phyloP scores from a whole-genome alignment of 1,140 invertebrate species.

The Aphelinus atriplicis region DNA sequence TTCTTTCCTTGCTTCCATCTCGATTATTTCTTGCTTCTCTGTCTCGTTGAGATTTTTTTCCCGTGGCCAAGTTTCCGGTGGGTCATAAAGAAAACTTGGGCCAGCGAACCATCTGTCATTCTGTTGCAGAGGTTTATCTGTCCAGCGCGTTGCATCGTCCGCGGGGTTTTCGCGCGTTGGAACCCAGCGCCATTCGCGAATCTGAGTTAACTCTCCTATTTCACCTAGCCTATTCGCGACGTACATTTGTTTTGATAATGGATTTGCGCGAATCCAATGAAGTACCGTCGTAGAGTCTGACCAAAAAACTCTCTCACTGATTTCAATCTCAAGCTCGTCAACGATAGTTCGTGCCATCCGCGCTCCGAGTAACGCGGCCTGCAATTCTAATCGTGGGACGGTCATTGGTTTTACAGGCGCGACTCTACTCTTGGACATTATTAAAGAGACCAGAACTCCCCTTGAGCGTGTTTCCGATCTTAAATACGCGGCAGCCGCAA shows the following conservation, averaged over 20 bases:
- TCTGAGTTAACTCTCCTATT: slow-evolving; percentile 45
- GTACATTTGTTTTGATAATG: not conserved
- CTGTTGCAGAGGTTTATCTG: not conserved
- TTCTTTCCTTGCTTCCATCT: no score
- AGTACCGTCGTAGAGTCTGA: not conserved
- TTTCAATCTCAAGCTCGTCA: not conserved
- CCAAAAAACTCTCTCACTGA: not conserved
- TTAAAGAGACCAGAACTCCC: not conserved
- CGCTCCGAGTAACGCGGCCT: not conserved
- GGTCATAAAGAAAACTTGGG: not conserved
- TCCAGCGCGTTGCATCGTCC: slow-evolving; percentile 43
- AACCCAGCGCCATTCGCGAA: slow-evolving; percentile 59
- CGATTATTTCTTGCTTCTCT: no score
- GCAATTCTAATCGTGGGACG: slow-evolving; percentile 8
- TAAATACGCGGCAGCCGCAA: not conserved
- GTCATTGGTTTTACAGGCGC: not conserved
- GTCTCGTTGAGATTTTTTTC: no score
- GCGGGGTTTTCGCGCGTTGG: slow-evolving; percentile 59
- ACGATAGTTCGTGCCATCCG: not conserved
- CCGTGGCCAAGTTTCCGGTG: not conserved
- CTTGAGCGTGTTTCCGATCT: not conserved
- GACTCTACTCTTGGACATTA: not conserved
- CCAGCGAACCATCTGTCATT: not conserved
- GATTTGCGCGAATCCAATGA: not conserved
- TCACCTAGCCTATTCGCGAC: slow-evolving; percentile 53